Evolutionary conservation across 1,140 invertebrate species (phyloP).

Genomic region (Sarcophaga peregrina): DNA sequence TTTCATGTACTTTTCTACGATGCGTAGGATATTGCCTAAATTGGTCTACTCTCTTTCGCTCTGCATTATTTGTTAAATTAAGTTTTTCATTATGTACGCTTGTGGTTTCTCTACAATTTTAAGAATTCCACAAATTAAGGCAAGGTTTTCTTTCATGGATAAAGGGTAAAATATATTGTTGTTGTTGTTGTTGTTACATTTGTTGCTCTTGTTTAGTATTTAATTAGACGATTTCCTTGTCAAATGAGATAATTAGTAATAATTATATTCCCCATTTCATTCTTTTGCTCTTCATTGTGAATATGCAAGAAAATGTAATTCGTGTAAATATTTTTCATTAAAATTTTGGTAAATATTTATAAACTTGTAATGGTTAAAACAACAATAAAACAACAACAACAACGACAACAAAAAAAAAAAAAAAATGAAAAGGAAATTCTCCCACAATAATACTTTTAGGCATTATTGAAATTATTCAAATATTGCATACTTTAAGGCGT

Average conservation of each 20-base stretch:
- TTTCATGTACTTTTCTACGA: not conserved
- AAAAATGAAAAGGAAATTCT: not conserved
- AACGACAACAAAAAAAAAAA: not conserved
- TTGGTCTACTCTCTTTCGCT: not conserved
- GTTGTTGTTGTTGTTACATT: not conserved
- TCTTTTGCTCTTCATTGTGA: too few relatives aligned
- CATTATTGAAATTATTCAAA: not conserved
- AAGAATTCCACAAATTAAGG: not conserved
- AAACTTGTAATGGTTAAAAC: not conserved
- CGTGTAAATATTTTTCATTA: not conserved
- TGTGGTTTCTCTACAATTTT: not conserved
- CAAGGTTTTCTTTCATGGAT: not conserved
- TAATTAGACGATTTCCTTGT: slow-evolving; percentile 2
- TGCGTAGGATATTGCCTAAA: not conserved
- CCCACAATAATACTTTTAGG: not conserved
- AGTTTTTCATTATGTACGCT: not conserved
- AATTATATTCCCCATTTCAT: not conserved
- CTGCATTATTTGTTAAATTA: not conserved
- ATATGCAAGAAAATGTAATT: not conserved
- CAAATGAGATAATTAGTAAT: slow-evolving; percentile 7
- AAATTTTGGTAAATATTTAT: slow-evolving; percentile 19
- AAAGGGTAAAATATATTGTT: not conserved
- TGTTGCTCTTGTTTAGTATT: not conserved
- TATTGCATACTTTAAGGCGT: slow-evolving; percentile 11
- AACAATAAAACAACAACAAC: not conserved